Conservation (phyloP, 2,888 invertebrate species). For the Enoplolaimus lenunculus region DNA sequence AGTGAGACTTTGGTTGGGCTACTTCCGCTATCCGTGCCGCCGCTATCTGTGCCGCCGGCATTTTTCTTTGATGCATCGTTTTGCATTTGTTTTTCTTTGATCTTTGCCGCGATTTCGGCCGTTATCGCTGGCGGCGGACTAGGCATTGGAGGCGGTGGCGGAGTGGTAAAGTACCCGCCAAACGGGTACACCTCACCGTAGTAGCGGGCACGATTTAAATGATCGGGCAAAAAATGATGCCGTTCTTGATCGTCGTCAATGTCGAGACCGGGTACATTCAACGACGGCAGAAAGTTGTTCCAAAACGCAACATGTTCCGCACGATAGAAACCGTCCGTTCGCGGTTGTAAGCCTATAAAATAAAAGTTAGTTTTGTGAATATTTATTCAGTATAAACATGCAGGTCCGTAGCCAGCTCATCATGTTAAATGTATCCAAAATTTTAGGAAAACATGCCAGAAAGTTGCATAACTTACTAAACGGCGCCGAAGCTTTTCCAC, state of each 20-base stretch:
- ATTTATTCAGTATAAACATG: constrained; percentile 8
- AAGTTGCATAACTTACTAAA: too few relatives aligned
- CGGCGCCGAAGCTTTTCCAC: too few relatives aligned
- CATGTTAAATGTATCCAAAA: too few relatives aligned
- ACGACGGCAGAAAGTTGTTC: constrained; percentile 34
- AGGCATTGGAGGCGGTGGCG: constrained; percentile 33
- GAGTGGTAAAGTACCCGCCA: constrained; percentile 32
- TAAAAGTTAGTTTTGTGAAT: not conserved
- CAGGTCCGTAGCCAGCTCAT: too few relatives aligned
- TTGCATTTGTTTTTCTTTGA: constrained; percentile 14
- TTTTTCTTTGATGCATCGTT: not conserved
- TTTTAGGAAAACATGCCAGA: too few relatives aligned
- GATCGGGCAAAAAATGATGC: constrained; percentile 33
- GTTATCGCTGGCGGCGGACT: constrained; percentile 12
- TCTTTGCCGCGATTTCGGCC: constrained; percentile 17
- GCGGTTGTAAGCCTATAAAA: constrained; percentile 32
- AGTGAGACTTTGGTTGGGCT: constrained; percentile 13
- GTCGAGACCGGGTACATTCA: constrained; percentile 30
- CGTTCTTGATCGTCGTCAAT: constrained; percentile 29
- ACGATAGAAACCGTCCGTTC: constrained; percentile 36
- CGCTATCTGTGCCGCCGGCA: not conserved
- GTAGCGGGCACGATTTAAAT: constrained; percentile 33
- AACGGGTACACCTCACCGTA: constrained; percentile 35
- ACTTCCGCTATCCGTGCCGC: not conserved
- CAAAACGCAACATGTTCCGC: constrained; percentile 37